Evolutionary conservation across 2,113 vertebrate species (phyloP).

Genomic region (Gambusia affinis): DNA sequence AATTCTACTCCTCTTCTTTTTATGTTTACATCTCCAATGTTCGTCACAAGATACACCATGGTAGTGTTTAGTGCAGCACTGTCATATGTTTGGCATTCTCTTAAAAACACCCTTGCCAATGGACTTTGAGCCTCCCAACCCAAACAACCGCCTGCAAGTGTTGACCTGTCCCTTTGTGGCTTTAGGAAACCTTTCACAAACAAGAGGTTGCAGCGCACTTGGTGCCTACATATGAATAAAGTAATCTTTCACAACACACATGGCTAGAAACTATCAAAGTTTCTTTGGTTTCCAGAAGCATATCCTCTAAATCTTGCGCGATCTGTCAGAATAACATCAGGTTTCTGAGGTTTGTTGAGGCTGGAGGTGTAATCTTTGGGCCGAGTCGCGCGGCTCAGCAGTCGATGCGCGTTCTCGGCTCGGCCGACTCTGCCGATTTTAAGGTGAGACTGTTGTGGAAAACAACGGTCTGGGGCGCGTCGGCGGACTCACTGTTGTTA

Average conservation of each 20-base stretch:
- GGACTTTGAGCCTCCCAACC: slow-evolving; percentile 27
- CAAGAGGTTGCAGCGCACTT: not conserved
- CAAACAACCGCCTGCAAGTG: slow-evolving; percentile 17
- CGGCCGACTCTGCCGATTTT: not conserved
- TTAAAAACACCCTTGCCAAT: slow-evolving; percentile 32
- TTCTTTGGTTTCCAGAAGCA: not conserved
- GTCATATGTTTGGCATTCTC: slow-evolving; percentile 13
- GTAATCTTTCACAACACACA: not conserved
- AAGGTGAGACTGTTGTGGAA: slow-evolving; percentile 18
- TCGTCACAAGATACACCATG: not conserved
- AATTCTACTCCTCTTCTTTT: too few relatives aligned
- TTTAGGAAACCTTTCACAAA: slow-evolving; percentile 18
- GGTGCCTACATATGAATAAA: slow-evolving; percentile 32
- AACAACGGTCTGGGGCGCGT: slow-evolving; percentile 28
- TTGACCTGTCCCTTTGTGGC: slow-evolving; percentile 5
- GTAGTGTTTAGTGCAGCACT: not conserved
- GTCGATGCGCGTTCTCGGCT: not conserved
- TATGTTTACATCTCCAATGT: too few relatives aligned
- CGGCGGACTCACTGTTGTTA: slow-evolving; percentile 18
- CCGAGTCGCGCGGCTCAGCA: not conserved
- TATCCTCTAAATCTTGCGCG: too few relatives aligned
- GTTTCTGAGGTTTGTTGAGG: not conserved
- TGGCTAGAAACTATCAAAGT: not conserved
- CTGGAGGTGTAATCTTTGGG: not conserved
- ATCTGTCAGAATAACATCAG: not conserved